Evolutionary conservation across 2,888 invertebrate species (phyloP), one percentile per base, ranked within the genome.

Genomic region (Microctonus brassicae): DNA sequence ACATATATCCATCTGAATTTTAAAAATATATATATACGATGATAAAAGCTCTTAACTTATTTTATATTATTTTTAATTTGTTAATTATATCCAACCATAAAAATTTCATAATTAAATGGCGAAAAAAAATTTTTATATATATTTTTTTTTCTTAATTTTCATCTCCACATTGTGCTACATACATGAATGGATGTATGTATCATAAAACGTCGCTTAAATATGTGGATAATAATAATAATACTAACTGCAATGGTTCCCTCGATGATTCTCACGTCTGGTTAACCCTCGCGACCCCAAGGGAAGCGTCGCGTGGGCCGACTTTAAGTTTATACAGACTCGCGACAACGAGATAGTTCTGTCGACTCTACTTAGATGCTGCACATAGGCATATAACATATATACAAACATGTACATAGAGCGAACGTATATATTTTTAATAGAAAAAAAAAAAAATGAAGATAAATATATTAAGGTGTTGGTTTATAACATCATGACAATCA

Each of bases 281-380:
- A 84, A 85, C 84, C 85, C 80, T 71, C 79, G 81, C 39, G 39
- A 39, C 83, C 82, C 83, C 79, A 55, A 67, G 74, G 78, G 80
- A 81, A 83, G 73, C 75, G 82, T 83, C 83, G 84, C 84, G 85
- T 85, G 84, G 84, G 84, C 80, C 79, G 83, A 79, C 82, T 83
- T 84, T 83, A 81, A 82, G 79, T 81, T 83, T 83, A 83, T 84
- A 79, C 80, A 79, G 73, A 76, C 77, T 78, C 79, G 80, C 79
- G 81, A 83, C 82, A 80, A 74, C 75, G 76, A 70, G 66, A 71
- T 53, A 58, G 39, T 39, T 13, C 2, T 39, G n/a, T n/a, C n/a
- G 13, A n/a, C n/a, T 39, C 39, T 13, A n/a, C n/a, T 39, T n/a
- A 39, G n/a, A n/a, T n/a, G n/a, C 52, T 33, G 52, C 47, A 55